Evolutionary conservation across 2,797 vertebrate genomes (phyloP), one percentile per base, ranked within the genome.

Genomic region (Sebastes hopkinsi): DNA sequence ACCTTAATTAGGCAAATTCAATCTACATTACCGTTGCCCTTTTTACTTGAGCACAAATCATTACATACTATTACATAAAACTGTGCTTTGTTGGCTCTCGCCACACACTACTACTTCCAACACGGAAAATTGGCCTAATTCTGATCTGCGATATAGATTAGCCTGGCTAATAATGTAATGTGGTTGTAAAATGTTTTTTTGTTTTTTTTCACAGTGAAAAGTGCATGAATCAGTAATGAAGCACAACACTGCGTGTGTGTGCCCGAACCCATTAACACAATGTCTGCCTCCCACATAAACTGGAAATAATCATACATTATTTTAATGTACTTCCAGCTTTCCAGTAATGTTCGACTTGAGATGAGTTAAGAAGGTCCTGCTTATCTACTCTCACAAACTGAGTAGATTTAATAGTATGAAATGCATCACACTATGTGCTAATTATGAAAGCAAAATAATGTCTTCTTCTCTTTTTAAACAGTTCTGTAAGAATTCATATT

Each of bases 181-280:
- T 81, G 55, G 52, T 81, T 52, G 20, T 52, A 52, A 52, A 70
- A 67, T 30, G 11, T 56, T n/a, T 67, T 60, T 32, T 32, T 32
- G 65, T 38, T 55, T 46, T 67, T 78, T 82, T 54, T 4, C 11
- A 52, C 23, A 65, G 32, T 79, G 60, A 79, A 84, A 79, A 46
- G 68, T 78, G 58, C 54, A 83, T 79, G 56, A 91, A 86, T 86
- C 69, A 68, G 73, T 87, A 83, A 91, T 82, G 76, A 74, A 72
- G 25, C 74, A 80, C 61, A 75, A 54, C 69, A 58, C 67, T 22
- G 38, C 55, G 61, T 73, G 71, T 75, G 42, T 16, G 60, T 69
- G 81, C 72, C 59, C 29, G 73, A 82, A 79, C 22, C 54, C 68
- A 83, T 85, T 82, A 86, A 67, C 58, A 68, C 71, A 74, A 75